Conservation (phyloP, 2,113 vertebrate genomes). For the Gavia stellata region DNA sequence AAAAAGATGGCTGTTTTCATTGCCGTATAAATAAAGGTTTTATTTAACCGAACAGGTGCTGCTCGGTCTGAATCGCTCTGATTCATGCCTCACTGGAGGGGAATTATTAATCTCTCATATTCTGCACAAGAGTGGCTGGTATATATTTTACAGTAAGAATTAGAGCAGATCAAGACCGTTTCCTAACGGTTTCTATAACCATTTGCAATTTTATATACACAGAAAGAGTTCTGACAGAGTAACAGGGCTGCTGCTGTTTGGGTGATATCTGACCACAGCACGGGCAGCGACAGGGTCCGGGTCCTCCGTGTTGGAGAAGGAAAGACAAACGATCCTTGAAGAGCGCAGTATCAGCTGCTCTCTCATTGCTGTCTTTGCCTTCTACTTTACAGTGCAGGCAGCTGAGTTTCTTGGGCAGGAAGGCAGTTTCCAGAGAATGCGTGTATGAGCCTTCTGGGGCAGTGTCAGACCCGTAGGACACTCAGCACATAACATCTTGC, state of each 20-base stretch:
- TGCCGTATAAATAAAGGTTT: background rate
- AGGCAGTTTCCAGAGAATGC: background rate
- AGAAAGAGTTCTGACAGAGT: background rate
- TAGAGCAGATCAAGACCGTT: background rate
- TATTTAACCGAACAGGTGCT: background rate
- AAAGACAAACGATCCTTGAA: too few relatives aligned
- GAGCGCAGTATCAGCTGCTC: rapidly evolving
- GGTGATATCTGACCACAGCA: background rate
- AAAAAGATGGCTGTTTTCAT: background rate
- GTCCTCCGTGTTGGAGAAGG: rapidly evolving
- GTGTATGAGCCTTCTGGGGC: background rate
- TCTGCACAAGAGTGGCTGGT: background rate
- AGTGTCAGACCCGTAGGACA: background rate
- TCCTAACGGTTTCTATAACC: background rate
- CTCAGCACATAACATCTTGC: background rate
- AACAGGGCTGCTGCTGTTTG: background rate
- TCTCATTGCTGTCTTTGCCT: background rate
- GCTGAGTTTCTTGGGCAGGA: background rate
- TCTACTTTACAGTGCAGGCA: background rate
- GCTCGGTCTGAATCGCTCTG: background rate
- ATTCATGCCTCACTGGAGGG: background rate
- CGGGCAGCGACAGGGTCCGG: background rate
- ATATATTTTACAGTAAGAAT: background rate
- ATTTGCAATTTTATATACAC: background rate
- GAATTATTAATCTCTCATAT: background rate